Percentiles rank a stretch among this genome's conserved stretches.
Evolutionary conservation across 2,113 vertebrate genomes (phyloP).

Genomic region (Sturnira hondurensis): DNA sequence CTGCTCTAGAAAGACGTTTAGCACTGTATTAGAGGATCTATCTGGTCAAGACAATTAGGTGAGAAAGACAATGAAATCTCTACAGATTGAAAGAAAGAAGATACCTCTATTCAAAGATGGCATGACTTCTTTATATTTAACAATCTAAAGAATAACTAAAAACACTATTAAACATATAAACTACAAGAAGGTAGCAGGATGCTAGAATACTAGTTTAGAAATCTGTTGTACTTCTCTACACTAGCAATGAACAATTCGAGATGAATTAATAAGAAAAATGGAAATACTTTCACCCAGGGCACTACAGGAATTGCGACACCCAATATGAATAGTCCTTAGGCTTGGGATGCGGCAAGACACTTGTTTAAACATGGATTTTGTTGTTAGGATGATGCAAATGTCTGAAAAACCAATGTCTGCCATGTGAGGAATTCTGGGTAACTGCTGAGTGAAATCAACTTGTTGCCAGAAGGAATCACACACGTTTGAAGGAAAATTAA

Average conservation of each 20-base stretch:
- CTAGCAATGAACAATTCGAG: background rate
- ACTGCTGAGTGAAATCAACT: slow-evolving; percentile 8
- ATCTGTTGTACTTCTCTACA: background rate
- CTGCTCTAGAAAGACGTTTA: background rate
- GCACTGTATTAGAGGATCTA: background rate
- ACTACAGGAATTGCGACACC: background rate
- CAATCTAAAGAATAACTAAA: background rate
- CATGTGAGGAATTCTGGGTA: slow-evolving; percentile 21
- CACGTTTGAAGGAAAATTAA: slow-evolving; percentile 29
- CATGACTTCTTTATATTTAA: background rate
- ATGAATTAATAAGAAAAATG: background rate
- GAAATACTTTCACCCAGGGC: background rate
- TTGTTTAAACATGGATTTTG: slow-evolving; percentile 58
- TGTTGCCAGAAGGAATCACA: slow-evolving; percentile 36
- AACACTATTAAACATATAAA: background rate
- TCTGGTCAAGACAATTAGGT: background rate
- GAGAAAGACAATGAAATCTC: background rate
- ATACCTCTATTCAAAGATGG: background rate
- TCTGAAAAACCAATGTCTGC: background rate
- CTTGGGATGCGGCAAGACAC: background rate
- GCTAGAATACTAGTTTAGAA: background rate
- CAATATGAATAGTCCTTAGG: background rate
- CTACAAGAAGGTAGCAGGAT: background rate
- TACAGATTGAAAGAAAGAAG: background rate
- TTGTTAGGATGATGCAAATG: slow-evolving; percentile 29